Percentiles rank a stretch among this genome's conserved stretches.
These are phyloP conservation scores for Drosophila cognata DNA, from an alignment of 2,888 invertebrate genomes.

Conservation along the genomic window DNA sequence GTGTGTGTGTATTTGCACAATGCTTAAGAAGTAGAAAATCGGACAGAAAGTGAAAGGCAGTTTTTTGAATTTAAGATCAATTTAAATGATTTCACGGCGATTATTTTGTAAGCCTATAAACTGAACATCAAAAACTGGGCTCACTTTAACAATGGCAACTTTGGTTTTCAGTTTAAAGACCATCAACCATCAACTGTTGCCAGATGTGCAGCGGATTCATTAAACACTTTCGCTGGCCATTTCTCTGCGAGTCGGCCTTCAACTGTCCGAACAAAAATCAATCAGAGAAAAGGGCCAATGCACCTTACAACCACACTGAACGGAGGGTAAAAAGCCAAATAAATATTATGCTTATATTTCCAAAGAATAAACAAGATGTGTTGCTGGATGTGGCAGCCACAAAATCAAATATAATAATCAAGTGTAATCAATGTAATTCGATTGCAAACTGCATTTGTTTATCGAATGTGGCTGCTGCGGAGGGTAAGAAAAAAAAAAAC, in stretches of 20 bases:
- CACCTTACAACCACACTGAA: slow-evolving; percentile 16
- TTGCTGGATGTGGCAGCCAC: slow-evolving; percentile 12
- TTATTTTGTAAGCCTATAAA: background rate
- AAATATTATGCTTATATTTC: slow-evolving; percentile 41
- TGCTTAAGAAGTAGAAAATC: background rate
- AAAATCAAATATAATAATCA: slow-evolving; percentile 72
- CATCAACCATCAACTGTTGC: slow-evolving; percentile 45
- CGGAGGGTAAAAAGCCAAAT: slow-evolving; percentile 29
- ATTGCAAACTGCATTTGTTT: slow-evolving; percentile 72
- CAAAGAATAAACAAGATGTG: slow-evolving; percentile 69
- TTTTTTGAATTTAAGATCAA: background rate
- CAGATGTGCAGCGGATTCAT: slow-evolving; percentile 41
- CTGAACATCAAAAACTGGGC: background rate
- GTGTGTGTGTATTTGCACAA: background rate
- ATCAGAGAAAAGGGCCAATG: slow-evolving; percentile 58
- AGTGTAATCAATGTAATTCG: slow-evolving; percentile 74
- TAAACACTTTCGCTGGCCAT: slow-evolving; percentile 59
- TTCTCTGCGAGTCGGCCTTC: slow-evolving; percentile 39
- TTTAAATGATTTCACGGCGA: background rate
- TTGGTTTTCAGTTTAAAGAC: background rate
- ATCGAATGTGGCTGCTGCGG: slow-evolving; percentile 41
- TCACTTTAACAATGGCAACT: slow-evolving; percentile 3
- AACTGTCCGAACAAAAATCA: slow-evolving; percentile 31
- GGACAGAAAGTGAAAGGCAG: background rate
- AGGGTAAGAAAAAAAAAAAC: slow-evolving; percentile 6